phyloP scores from a whole-genome alignment of 2,113 vertebrate genomes.

The Nannobrachium achirus region DNA sequence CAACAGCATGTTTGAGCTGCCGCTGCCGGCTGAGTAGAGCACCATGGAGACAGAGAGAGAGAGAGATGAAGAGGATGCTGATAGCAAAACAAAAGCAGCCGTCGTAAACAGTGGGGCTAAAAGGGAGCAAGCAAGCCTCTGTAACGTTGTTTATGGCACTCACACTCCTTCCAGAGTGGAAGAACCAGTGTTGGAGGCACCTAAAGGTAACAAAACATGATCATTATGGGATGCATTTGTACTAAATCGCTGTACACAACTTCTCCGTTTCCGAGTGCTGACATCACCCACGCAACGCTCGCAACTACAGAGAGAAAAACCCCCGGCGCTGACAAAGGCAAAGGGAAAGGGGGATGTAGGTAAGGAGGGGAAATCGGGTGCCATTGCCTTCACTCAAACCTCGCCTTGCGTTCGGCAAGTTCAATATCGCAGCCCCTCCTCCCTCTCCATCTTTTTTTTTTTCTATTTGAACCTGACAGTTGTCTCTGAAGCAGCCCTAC shows the following conservation, averaged over 20 bases:
- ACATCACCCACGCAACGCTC: conserved; percentile 79
- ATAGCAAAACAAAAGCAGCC: conserved; percentile 57
- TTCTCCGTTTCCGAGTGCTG: conserved; percentile 70
- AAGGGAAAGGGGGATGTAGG: conserved; percentile 48
- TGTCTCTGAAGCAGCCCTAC: conserved; percentile 74
- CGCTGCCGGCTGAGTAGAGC: conserved; percentile 57
- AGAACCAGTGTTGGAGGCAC: conserved; percentile 66
- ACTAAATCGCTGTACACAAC: conserved; percentile 81
- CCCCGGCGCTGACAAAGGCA: conserved; percentile 81
- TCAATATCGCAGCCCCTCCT: conserved; percentile 75
- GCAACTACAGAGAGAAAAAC: conserved; percentile 81
- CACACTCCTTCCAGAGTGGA: conserved; percentile 65
- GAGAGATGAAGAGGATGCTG: conserved; percentile 56
- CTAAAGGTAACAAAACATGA: conserved; percentile 81
- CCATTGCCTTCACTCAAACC: conserved; percentile 70
- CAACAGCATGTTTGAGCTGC: conserved; percentile 15
- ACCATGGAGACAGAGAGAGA: conserved; percentile 14
- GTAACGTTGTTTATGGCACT: conserved; percentile 60
- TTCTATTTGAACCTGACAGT: conserved; percentile 82
- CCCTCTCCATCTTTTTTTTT: conserved; percentile 71
- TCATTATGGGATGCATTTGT: conserved; percentile 84
- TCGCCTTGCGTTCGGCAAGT: conserved; percentile 70
- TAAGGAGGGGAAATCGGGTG: conserved; percentile 59
- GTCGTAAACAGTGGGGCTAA: conserved; percentile 69
- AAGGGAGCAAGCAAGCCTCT: conserved; percentile 59